Evolutionary conservation across 2,888 invertebrate genomes (phyloP).

Genomic region (Scrobipalpa costella): DNA sequence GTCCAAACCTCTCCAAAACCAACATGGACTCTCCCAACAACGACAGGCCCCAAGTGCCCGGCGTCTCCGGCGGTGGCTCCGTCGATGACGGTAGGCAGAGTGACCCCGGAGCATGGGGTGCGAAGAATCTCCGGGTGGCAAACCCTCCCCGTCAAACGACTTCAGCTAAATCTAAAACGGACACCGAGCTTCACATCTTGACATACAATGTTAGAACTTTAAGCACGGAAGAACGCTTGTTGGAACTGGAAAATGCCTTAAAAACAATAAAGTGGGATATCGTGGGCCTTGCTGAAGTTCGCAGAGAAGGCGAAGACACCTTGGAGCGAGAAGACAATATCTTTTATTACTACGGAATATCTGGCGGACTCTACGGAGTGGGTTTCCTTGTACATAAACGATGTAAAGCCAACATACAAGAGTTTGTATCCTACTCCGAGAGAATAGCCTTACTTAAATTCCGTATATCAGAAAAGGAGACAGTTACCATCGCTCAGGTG

Average conservation of each 20-base stretch:
- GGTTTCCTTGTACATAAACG: conserved; percentile 28
- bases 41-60: conserved; percentile 23
- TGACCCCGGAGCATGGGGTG: conserved; percentile 21
- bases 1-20: too few relatives aligned
- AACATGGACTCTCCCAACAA: not conserved
- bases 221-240: too few relatives aligned
- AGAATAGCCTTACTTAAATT: conserved; percentile 25
- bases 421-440: conserved; percentile 27
- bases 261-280: too few relatives aligned
- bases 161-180: not conserved
- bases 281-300: too few relatives aligned
- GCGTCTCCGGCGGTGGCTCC: conserved; percentile 11
- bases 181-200: not conserved
- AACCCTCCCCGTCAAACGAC: conserved; percentile 20
- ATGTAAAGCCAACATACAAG: conserved; percentile 26
- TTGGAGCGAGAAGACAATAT: conserved; percentile 9
- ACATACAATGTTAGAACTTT: too few relatives aligned
- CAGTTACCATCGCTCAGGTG: too few relatives aligned
- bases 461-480: not conserved
- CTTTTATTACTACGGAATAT: conserved; percentile 16
- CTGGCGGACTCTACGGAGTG: conserved; percentile 19
- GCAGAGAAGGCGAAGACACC: conserved; percentile 7
- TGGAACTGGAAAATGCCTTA: too few relatives aligned
- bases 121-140: conserved; percentile 28
- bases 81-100: too few relatives aligned